Conservation (phyloP, 2,888 invertebrate genomes). For the Nezara viridula region DNA sequence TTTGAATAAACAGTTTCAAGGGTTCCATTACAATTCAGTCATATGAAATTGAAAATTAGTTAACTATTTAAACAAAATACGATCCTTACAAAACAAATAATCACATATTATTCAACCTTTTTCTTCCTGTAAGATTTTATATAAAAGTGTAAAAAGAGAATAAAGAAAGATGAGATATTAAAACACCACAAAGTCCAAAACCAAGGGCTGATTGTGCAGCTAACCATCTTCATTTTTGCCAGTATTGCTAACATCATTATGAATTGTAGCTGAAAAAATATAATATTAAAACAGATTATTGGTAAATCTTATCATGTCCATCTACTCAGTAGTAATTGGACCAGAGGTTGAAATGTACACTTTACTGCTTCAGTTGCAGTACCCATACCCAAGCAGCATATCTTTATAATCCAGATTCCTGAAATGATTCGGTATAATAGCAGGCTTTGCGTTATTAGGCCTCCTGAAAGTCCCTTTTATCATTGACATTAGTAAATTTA, state of each 20-base stretch:
- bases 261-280: slow-evolving; percentile 69
- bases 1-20: background rate
- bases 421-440: too few species aligned
- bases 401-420: too few species aligned
- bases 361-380: too few species aligned
- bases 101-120: background rate
- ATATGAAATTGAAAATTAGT: background rate
- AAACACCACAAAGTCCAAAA: slow-evolving; percentile 74
- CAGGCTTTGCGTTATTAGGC: too few species aligned
- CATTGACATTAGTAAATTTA: too few species aligned
- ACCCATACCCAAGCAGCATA: too few species aligned
- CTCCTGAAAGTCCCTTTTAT: too few species aligned
- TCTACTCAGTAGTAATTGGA: background rate
- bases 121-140: slow-evolving; percentile 70
- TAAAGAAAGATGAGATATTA: slow-evolving; percentile 74
- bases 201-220: slow-evolving; percentile 73
- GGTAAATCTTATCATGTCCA: background rate
- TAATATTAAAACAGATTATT: background rate
- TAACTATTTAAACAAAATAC: background rate
- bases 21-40: background rate
- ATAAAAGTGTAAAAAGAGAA: slow-evolving; percentile 75
- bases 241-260: slow-evolving; percentile 77
- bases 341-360: too few species aligned
- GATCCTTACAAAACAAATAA: background rate
- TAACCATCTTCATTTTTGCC: slow-evolving; percentile 71